These are phyloP conservation scores for Alloscopus bannaensis DNA, from an alignment of 2,888 invertebrate species.

Conservation along the genomic window DNA sequence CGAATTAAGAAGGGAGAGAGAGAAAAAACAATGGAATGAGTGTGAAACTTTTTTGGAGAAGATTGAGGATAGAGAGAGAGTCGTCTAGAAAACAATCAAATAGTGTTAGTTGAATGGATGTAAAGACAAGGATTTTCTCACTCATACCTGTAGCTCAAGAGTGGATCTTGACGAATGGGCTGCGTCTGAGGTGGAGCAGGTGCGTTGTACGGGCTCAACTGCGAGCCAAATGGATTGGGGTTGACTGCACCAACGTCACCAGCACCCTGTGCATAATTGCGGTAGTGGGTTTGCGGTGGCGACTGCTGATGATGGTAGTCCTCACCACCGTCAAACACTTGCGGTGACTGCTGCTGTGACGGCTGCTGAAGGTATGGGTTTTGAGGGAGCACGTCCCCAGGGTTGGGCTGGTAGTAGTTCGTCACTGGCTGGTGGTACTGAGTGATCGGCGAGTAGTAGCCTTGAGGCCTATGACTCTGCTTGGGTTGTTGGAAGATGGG, in stretches of 20 bases:
- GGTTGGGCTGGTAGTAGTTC: slow-evolving; percentile 53
- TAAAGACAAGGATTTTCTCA: slow-evolving; percentile 73
- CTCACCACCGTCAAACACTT: slow-evolving; percentile 49
- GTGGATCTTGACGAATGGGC: slow-evolving; percentile 82
- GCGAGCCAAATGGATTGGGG: slow-evolving; percentile 45
- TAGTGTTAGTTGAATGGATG: slow-evolving; percentile 30
- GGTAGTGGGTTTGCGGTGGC: slow-evolving; percentile 74
- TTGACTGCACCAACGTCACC: slow-evolving; percentile 73
- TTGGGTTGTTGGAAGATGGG: slow-evolving; percentile 60
- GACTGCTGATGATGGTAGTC: slow-evolving; percentile 59
- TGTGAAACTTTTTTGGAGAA: too few species aligned
- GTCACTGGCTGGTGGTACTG: slow-evolving; percentile 70
- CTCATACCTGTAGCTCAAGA: slow-evolving; percentile 85
- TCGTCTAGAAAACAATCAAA: slow-evolving; percentile 25
- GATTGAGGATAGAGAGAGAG: too few species aligned
- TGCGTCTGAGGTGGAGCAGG: slow-evolving; percentile 72
- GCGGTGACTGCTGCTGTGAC: too few species aligned
- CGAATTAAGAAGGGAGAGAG: slow-evolving; percentile 23
- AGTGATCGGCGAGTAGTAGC: slow-evolving; percentile 72
- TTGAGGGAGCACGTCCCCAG: slow-evolving; percentile 34
- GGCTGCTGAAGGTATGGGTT: slow-evolving; percentile 60
- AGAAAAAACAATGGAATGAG: slow-evolving; percentile 22
- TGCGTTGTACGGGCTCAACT: slow-evolving; percentile 70
- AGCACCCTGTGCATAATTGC: slow-evolving; percentile 75
- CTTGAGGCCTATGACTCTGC: slow-evolving; percentile 65